Percentiles rank a stretch among this genome's conserved stretches.
Evolutionary conservation across 2,113 vertebrate genomes (phyloP).

Genomic region (Tringa solitaria): DNA sequence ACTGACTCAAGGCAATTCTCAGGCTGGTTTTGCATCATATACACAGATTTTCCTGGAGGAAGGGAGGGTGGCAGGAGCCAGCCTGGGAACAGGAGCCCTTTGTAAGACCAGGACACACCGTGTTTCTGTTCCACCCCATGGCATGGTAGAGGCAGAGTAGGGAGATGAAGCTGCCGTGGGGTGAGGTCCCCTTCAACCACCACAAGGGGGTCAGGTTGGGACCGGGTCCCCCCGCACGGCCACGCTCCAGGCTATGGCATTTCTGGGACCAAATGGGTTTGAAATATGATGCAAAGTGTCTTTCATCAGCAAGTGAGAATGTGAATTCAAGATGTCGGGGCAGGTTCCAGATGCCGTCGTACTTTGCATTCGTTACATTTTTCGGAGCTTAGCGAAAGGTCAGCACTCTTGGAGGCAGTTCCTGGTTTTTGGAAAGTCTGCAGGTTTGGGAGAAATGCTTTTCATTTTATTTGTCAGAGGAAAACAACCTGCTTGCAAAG

Average conservation of each 20-base stretch:
- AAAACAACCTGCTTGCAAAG: not conserved
- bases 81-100: not conserved
- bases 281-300: not conserved
- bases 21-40: not conserved
- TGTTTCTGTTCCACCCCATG: not conserved
- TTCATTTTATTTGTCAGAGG: not conserved
- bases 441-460: not conserved
- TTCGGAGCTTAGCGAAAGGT: conserved; percentile 51
- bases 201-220: rapidly evolving
- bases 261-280: not conserved
- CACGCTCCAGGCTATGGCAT: rapidly evolving
- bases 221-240: not conserved
- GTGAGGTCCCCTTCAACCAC: not conserved
- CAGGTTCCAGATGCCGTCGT: conserved; percentile 19
- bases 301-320: conserved; percentile 40
- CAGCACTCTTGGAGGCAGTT: conserved; percentile 8
- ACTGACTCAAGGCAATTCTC: not conserved
- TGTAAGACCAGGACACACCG: not conserved
- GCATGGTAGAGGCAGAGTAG: not conserved
- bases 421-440: not conserved
- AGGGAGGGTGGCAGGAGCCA: not conserved
- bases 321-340: conserved; percentile 24
- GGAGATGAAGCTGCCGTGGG: not conserved
- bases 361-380: conserved; percentile 22
- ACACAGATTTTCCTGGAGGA: not conserved